Base-by-base conservation (phyloP, 2,113 vertebrate genomes). In the Heterochromis multidens region DNA sequence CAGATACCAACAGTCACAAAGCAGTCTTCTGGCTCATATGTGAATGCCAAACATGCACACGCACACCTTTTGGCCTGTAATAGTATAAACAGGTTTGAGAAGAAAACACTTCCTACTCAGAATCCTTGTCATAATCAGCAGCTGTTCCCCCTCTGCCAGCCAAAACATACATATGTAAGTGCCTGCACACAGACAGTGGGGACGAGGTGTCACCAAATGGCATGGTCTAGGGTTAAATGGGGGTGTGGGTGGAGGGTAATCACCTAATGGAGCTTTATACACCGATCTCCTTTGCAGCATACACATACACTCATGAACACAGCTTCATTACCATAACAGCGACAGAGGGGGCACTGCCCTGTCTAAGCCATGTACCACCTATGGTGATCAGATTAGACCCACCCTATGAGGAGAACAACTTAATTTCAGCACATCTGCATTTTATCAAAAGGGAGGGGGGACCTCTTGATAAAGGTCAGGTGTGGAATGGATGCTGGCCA, bases 71-170 rank as follows among this genome's bases (percentile, higher is more conserved):
- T 74, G 49, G 65, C 80, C 65, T 88, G 83, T 31, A 92, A 93
- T 29, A 79, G 87, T 93, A 59, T 67, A 82, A 79, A 96, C 95
- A 94, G 90, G 94, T 89, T 91, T 87, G 77, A 91, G 91, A 93
- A 79, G 91, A 19, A 95, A 96, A 95, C 19, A 81, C 86, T 37
- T 92, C 90, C 89, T 92, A 54, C 70, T 33, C 70, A 14, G 25
- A 33, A 49, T 74, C 27, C 70, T 74, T 74, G 94, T 91, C 91
- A 80, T 89, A 93, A 95, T 83, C 90, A 95, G 89, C 91, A 96
- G 95, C 94, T 96, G 92, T 89, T 94, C 80, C 87, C 93, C 78
- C 79, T 88, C 90, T 80, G 88, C 70, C 86, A 85, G 65, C 87
- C 89, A 95, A 87, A 93, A 92, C 89, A 56, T 61, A 54, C 82